Conservation (phyloP, 1,140 invertebrate species). For the Paraescarpia echinospica region DNA sequence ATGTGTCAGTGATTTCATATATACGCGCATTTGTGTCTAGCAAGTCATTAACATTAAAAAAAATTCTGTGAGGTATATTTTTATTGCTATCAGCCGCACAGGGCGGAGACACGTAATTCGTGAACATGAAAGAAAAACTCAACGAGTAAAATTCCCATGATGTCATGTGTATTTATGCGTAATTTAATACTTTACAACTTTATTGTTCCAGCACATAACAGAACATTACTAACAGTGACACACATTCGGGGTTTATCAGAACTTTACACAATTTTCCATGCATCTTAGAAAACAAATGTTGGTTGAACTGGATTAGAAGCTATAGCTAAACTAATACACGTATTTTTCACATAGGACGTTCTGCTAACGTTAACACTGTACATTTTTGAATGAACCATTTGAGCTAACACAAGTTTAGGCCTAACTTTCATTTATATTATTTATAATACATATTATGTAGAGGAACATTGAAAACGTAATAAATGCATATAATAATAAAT, state of each 20-base stretch:
- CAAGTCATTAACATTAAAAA: not conserved
- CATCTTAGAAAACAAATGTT: not conserved
- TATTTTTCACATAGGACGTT: no score
- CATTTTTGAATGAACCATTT: no score
- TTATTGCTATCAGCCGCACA: not conserved
- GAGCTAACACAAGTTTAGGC: no score
- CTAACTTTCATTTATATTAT: no score
- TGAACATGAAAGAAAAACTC: not conserved
- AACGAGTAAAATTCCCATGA: not conserved
- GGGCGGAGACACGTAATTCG: not conserved
- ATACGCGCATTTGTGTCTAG: not conserved
- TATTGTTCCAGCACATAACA: not conserved
- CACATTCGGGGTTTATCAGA: not conserved
- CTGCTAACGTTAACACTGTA: no score
- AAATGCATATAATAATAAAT: no score
- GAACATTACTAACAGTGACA: not conserved
- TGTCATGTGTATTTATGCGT: not conserved
- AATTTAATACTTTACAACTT: not conserved
- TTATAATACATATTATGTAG: no score
- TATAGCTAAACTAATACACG: no score
- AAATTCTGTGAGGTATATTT: not conserved
- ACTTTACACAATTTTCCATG: not conserved
- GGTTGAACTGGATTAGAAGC: no score
- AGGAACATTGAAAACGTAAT: no score
- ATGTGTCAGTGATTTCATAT: not conserved